Conservation (phyloP, 2,888 invertebrate species). For the Apodemia mormo region DNA sequence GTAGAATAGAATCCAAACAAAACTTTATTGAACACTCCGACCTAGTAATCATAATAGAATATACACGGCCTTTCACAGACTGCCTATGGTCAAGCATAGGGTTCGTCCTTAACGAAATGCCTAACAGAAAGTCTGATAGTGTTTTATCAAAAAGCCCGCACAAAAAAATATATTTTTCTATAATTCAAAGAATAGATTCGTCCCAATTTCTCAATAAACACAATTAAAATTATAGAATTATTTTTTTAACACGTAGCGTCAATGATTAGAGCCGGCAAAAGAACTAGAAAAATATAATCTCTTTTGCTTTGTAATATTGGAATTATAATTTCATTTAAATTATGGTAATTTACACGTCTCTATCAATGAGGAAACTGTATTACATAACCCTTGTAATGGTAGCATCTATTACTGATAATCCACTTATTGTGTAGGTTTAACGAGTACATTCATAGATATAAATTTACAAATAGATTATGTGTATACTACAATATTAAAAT, state of each 20-base stretch:
- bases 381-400: conserved; percentile 3
- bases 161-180: too few species aligned
- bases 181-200: too few species aligned
- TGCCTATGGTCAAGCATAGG: too few species aligned
- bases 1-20: too few species aligned
- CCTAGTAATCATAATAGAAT: too few species aligned
- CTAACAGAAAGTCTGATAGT: too few species aligned
- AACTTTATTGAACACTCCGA: too few species aligned
- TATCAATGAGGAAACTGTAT: conserved; percentile 6
- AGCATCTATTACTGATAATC: conserved; percentile 7
- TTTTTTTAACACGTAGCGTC: neutral
- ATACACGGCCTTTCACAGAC: too few species aligned
- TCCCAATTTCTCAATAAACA: neutral
- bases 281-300: neutral
- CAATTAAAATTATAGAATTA: too few species aligned
- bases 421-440: neutral
- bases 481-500: too few species aligned
- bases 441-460: neutral
- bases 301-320: conserved; percentile 5
- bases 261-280: neutral
- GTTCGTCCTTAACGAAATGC: too few species aligned
- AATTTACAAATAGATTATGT: neutral
- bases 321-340: conserved; percentile 5
- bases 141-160: too few species aligned
- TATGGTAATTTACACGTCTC: conserved; percentile 9